Percentiles rank a stretch among this genome's conserved stretches.
Conservation (phyloP, 2,797 vertebrate genomes). For the Rachycentron canadum region DNA sequence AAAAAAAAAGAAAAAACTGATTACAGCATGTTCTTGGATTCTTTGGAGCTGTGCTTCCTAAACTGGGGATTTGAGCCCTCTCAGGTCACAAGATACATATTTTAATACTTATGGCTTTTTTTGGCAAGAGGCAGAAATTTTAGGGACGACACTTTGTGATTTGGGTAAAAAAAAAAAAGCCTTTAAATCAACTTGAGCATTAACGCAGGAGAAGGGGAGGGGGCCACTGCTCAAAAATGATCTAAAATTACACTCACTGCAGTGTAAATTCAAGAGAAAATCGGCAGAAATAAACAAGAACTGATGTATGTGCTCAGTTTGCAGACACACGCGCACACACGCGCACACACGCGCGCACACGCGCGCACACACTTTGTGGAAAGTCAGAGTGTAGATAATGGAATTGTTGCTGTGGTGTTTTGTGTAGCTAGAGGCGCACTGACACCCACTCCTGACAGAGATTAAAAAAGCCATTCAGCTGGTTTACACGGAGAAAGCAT, state of each 20-base stretch:
- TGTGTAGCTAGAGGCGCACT: slow-evolving; percentile 49
- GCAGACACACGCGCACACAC: not conserved
- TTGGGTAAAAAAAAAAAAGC: not conserved
- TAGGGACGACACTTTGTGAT: not conserved
- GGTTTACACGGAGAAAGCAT: slow-evolving; percentile 39
- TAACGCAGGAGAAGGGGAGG: not conserved
- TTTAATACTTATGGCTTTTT: no score
- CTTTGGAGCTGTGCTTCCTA: no score
- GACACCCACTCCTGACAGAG: slow-evolving; percentile 66
- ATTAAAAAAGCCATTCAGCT: slow-evolving; percentile 66
- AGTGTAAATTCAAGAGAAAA: not conserved
- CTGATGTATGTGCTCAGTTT: not conserved
- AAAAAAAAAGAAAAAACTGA: no score
- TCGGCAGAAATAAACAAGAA: slow-evolving; percentile 14
- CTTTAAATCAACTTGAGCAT: not conserved
- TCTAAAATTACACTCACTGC: not conserved
- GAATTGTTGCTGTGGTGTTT: slow-evolving; percentile 61
- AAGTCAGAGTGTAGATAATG: slow-evolving; percentile 49
- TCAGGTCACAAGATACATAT: no score
- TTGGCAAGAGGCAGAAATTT: not conserved
- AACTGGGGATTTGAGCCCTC: no score
- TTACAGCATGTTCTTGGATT: no score
- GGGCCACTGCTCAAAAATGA: not conserved
- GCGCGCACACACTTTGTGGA: slow-evolving; percentile 2
- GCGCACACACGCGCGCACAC: slow-evolving; percentile 2